Evolutionary conservation across 2,797 vertebrate species (phyloP).

Genomic region (Sylvilagus floridanus): DNA sequence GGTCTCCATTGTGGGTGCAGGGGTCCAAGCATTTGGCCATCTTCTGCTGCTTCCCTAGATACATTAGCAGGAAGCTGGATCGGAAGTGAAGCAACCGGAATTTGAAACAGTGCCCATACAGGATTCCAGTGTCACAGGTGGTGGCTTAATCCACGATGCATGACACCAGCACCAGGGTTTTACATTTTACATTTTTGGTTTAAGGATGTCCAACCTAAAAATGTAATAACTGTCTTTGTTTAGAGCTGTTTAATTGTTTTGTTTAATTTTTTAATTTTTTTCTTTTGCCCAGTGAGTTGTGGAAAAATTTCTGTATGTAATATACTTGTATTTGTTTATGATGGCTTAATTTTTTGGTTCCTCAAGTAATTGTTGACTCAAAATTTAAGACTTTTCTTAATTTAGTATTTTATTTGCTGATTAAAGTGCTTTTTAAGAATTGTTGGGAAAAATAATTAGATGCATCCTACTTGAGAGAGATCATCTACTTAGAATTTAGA

Average conservation of each 20-base stretch:
- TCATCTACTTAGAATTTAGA: too few relatives aligned
- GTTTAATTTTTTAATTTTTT: background rate
- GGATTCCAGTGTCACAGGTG: too few relatives aligned
- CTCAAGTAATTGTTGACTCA: background rate
- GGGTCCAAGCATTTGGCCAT: too few relatives aligned
- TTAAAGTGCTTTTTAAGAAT: conserved; percentile 38
- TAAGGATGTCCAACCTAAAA: background rate
- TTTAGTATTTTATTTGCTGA: background rate
- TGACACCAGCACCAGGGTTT: too few relatives aligned
- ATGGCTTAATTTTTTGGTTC: conserved; percentile 40
- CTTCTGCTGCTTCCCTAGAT: too few relatives aligned
- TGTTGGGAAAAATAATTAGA: background rate
- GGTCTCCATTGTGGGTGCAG: too few relatives aligned
- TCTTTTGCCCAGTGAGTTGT: background rate
- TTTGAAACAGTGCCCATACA: too few relatives aligned
- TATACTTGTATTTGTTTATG: background rate
- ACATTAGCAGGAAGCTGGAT: too few relatives aligned
- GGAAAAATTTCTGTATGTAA: background rate
- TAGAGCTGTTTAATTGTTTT: background rate
- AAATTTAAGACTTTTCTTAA: conserved; percentile 14
- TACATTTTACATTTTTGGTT: too few relatives aligned
- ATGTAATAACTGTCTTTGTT: background rate
- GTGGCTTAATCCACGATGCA: too few relatives aligned
- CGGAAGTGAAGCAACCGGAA: too few relatives aligned
- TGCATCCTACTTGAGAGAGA: background rate